Evolutionary conservation across 2,797 vertebrate species (phyloP), one percentile per base, ranked within the genome.

Genomic region (Neosilurus mollespiculum): DNA sequence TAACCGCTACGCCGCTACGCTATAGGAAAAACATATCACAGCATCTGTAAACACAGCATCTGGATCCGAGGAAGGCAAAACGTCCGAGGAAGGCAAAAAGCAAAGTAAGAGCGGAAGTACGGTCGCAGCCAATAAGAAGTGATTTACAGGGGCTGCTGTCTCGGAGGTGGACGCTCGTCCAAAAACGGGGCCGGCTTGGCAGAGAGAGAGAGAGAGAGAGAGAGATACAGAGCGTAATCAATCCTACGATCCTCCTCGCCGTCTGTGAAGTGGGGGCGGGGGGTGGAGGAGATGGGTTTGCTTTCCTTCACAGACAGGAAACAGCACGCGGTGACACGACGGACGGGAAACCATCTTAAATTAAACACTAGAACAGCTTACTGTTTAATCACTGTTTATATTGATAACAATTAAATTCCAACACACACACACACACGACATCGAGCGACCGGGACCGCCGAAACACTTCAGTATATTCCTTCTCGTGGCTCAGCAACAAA

Each of bases 101-200:
- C 78, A 76, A 30, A 73, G 67, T 43, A 76, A 84, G 69, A 88
- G 90, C 88, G 34, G 16, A 76, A 58, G 34, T 22, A 86, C 85
- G 87, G 81, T 71, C 49, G 83, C 89, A 89, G 92, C 65, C 87
- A 90, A 92, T 92, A 91, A 90, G 88, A 64, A 66, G 67, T 90
- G 89, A 91, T 93, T 71, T 88, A 92, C 91, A 89, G 83, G 66
- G 83, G n/a, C n/a, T n/a, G n/a, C 77, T 83, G 91, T 91, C 90
- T 86, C 34, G 87, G 86, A 78, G 84, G 77, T 64, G 86, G 51
- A 43, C n/a, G 9, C 34, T 18, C 22, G 4, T 71, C 67, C 34
- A 58, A 24, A 18, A 75, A 75, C 0, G 26, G 58, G 15, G 34
- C 22, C 4, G 14, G 34, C 15, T 61, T 53, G 56, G 67, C 56